phyloP scores from a whole-genome alignment of 2,113 vertebrate genomes.

The Sterrhoptilus dennistouni region DNA sequence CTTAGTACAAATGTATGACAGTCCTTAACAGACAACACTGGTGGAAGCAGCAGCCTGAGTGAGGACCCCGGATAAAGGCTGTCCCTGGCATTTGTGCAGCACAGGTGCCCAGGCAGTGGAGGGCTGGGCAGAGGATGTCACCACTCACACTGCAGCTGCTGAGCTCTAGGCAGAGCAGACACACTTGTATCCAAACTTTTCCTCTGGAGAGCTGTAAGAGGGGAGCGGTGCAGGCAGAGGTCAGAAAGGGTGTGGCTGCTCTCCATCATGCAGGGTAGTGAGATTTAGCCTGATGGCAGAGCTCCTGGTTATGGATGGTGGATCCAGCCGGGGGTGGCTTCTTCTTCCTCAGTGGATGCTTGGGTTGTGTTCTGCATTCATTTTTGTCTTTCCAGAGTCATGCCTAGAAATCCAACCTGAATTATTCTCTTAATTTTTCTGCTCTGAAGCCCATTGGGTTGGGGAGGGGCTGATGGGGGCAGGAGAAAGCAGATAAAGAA shows the following conservation, averaged over 20 bases:
- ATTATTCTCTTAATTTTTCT: not conserved
- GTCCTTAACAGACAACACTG: not conserved
- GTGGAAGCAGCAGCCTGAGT: not conserved
- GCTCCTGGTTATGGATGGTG: not conserved
- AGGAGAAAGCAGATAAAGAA: not conserved
- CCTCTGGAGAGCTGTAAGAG: not conserved
- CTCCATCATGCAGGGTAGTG: accelerated
- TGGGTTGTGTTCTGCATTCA: not conserved
- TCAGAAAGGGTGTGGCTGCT: not conserved
- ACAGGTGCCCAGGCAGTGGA: not conserved
- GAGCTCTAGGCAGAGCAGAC: not conserved
- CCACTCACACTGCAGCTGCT: not conserved
- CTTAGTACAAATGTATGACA: not conserved
- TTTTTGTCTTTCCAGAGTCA: not conserved
- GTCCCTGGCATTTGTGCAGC: not conserved
- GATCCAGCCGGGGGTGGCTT: not conserved
- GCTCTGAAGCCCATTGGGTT: not conserved
- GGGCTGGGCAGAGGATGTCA: not conserved
- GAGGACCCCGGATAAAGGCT: not conserved
- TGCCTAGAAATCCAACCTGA: not conserved
- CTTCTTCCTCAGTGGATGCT: not conserved
- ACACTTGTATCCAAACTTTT: not conserved
- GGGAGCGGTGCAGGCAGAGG: not conserved
- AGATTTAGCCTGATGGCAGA: not conserved
- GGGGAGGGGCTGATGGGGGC: not conserved